phyloP scores from a whole-genome alignment of 2,888 invertebrate genomes.

The Flexamia atlantica region DNA sequence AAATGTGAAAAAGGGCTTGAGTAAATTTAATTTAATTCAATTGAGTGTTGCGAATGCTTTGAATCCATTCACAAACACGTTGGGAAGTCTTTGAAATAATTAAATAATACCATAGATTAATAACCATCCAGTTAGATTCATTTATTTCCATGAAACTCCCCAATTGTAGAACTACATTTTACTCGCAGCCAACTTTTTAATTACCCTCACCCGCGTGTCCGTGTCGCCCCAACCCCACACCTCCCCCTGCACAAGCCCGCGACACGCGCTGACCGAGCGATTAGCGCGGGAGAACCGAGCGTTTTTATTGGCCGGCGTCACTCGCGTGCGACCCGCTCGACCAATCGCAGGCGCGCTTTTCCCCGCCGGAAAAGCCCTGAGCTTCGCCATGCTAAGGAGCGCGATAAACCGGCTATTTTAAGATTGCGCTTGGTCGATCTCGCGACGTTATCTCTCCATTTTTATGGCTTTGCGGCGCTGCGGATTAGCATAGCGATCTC shows the following conservation, averaged over 20 bases:
- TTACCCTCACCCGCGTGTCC: background rate
- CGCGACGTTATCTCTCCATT: conserved; percentile 30
- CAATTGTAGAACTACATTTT: too few relatives aligned
- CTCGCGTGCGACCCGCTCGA: conserved; percentile 32
- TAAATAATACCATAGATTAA: too few relatives aligned
- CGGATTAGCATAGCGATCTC: conserved; percentile 44
- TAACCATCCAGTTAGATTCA: too few relatives aligned
- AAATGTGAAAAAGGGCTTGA: too few relatives aligned
- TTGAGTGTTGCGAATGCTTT: too few relatives aligned
- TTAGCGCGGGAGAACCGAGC: conserved; percentile 16
- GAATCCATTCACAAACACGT: too few relatives aligned
- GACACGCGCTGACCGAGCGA: background rate
- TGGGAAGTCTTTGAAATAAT: too few relatives aligned
- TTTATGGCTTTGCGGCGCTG: conserved; percentile 50
- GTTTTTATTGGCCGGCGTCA: conserved; percentile 52
- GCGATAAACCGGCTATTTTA: conserved; percentile 38
- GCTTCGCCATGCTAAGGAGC: conserved; percentile 16
- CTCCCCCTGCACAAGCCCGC: background rate
- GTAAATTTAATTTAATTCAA: too few relatives aligned
- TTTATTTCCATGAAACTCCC: too few relatives aligned
- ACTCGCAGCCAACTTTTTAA: background rate
- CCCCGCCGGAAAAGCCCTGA: conserved; percentile 31
- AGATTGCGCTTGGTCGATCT: conserved; percentile 51
- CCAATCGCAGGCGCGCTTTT: conserved; percentile 40
- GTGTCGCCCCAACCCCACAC: background rate